A percentile compares a stretch with the other conserved stretches of the same genome.
Conservation (phyloP, 2,888 invertebrate genomes). For the Drosophila infuscata region DNA sequence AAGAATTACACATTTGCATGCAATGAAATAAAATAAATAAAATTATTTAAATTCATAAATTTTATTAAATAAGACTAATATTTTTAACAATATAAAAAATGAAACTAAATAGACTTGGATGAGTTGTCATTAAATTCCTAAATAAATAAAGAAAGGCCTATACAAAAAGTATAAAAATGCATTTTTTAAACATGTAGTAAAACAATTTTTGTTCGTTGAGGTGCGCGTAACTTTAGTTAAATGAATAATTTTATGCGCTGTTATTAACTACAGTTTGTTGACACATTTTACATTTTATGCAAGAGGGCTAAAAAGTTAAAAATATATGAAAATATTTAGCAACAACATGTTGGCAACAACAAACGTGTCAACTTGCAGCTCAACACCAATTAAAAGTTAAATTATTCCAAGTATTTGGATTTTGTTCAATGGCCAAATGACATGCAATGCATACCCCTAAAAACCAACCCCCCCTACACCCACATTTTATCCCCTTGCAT, state of each 20-base stretch:
- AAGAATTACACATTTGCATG: neutral
- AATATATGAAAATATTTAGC: slow-evolving; percentile 32
- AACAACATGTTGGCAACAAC: slow-evolving; percentile 45
- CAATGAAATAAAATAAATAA: neutral
- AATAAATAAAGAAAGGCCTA: neutral
- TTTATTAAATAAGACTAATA: neutral
- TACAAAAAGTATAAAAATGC: neutral
- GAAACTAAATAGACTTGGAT: too few species aligned
- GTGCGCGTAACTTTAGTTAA: slow-evolving; percentile 14
- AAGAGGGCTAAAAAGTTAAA: slow-evolving; percentile 11
- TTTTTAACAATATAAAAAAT: too few species aligned
- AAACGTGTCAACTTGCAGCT: slow-evolving; percentile 58
- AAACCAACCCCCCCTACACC: neutral
- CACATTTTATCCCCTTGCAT: neutral
- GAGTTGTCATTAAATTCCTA: neutral
- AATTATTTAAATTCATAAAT: neutral
- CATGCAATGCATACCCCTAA: slow-evolving; percentile 56
- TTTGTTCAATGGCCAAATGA: slow-evolving; percentile 66
- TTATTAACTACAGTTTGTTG: slow-evolving; percentile 47
- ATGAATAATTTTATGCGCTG: slow-evolving; percentile 29
- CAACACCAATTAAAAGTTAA: slow-evolving; percentile 75
- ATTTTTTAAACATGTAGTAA: neutral
- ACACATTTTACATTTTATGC: slow-evolving; percentile 33
- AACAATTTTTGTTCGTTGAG: neutral
- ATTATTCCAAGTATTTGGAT: slow-evolving; percentile 75